Conservation (phyloP, 2,113 vertebrate genomes). For the Tamias sibiricus region DNA sequence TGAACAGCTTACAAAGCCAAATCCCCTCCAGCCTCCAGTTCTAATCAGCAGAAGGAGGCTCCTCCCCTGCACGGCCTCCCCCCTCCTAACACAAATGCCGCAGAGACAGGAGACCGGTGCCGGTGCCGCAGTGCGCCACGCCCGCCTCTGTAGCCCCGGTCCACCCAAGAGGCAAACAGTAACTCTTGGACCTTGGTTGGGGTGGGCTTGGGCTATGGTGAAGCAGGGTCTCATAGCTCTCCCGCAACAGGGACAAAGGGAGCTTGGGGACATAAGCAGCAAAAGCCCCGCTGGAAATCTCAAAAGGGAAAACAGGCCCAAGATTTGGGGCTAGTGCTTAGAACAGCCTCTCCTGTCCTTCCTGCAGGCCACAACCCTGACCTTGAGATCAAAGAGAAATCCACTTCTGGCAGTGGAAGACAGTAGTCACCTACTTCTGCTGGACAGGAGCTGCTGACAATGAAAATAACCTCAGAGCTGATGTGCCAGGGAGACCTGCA, state of each 20-base stretch:
- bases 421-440: fast-evolving
- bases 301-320: neutral
- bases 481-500: neutral
- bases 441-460: neutral
- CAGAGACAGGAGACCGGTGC: too few relatives aligned
- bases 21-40: neutral
- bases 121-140: conserved; percentile 69
- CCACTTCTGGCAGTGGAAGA: neutral
- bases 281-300: neutral
- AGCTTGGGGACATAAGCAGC: neutral
- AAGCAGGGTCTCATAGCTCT: neutral
- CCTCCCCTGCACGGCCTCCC: conserved; percentile 53
- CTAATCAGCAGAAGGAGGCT: neutral
- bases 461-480: neutral
- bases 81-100: conserved; percentile 43
- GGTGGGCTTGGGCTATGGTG: neutral
- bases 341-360: neutral
- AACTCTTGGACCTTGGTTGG: neutral
- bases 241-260: neutral
- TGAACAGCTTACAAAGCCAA: neutral
- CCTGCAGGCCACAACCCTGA: neutral
- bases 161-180: neutral
- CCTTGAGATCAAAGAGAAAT: conserved; percentile 60
- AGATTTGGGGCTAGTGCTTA: neutral
- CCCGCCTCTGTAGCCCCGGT: neutral